Conservation (phyloP, 2,113 vertebrate species). For the Crypturellus undulatus region DNA sequence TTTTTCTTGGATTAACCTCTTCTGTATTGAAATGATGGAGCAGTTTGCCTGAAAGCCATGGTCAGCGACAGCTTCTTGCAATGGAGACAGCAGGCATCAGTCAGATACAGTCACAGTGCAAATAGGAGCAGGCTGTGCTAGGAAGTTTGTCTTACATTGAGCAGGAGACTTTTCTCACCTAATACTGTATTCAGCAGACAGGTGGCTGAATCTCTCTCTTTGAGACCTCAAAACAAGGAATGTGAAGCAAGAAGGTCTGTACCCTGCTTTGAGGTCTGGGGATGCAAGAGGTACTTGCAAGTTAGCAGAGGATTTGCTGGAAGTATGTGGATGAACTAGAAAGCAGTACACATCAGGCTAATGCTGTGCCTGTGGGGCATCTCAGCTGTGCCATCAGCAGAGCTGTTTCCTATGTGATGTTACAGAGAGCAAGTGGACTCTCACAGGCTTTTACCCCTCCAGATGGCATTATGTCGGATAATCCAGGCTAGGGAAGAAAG, state of each 20-base stretch:
- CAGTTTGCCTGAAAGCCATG: constrained; percentile 35
- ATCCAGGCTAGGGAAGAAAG: not conserved
- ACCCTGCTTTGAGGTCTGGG: not conserved
- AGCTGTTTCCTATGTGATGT: not conserved
- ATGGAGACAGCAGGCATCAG: not conserved
- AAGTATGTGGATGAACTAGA: constrained; percentile 9
- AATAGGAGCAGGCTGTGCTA: not conserved
- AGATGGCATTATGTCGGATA: not conserved
- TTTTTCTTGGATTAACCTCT: constrained; percentile 23
- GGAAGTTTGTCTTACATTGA: not conserved
- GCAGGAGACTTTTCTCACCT: not conserved
- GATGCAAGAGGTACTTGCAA: not conserved
- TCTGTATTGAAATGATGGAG: constrained; percentile 8
- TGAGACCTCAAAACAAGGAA: not conserved
- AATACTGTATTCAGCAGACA: not conserved
- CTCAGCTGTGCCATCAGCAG: not conserved
- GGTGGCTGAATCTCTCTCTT: not conserved
- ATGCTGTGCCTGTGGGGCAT: not conserved
- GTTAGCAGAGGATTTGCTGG: not conserved
- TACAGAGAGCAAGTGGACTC: not conserved
- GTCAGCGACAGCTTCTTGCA: not conserved
- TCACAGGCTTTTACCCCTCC: rapidly evolving
- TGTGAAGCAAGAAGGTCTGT: not conserved
- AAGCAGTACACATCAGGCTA: not conserved
- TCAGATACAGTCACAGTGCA: constrained; percentile 34